These are phyloP conservation scores for Caenorhabditis becei DNA, from an alignment of 2,888 invertebrate genomes.

Conservation along the genomic window DNA sequence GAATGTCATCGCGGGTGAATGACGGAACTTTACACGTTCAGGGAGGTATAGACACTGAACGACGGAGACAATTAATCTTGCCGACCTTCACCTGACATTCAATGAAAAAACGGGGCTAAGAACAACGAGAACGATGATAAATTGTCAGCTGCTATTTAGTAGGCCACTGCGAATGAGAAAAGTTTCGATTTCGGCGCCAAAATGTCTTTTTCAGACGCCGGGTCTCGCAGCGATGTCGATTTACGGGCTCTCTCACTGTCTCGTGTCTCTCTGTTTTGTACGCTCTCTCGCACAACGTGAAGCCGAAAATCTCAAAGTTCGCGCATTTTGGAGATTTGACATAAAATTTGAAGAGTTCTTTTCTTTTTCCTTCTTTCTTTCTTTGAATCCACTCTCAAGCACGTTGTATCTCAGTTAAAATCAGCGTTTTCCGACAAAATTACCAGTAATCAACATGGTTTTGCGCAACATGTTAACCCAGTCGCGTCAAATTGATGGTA, in stretches of 20 bases:
- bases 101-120: slow-evolving; percentile 29
- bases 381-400: no score
- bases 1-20: neutral
- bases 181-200: neutral
- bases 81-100: slow-evolving; percentile 43
- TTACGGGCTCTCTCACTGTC: neutral
- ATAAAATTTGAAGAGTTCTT: neutral
- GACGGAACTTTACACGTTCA: slow-evolving; percentile 17
- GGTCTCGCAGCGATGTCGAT: slow-evolving; percentile 19
- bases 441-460: slow-evolving; percentile 6
- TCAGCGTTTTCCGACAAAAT: neutral
- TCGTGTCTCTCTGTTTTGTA: neutral
- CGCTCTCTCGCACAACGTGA: slow-evolving; percentile 1
- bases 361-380: no score
- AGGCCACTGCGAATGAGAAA: slow-evolving; percentile 13
- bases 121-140: slow-evolving; percentile 51
- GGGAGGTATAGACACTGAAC: slow-evolving; percentile 15
- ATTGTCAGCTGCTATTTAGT: slow-evolving; percentile 43
- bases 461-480: neutral
- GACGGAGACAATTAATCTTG: slow-evolving; percentile 35
- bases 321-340: neutral
- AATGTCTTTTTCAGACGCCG: neutral
- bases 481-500: slow-evolving; percentile 2
- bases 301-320: neutral
- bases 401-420: no score